Evolutionary conservation across 2,797 vertebrate species (phyloP), one percentile per base, ranked within the genome.

Genomic region (Enteromius viviparus): DNA sequence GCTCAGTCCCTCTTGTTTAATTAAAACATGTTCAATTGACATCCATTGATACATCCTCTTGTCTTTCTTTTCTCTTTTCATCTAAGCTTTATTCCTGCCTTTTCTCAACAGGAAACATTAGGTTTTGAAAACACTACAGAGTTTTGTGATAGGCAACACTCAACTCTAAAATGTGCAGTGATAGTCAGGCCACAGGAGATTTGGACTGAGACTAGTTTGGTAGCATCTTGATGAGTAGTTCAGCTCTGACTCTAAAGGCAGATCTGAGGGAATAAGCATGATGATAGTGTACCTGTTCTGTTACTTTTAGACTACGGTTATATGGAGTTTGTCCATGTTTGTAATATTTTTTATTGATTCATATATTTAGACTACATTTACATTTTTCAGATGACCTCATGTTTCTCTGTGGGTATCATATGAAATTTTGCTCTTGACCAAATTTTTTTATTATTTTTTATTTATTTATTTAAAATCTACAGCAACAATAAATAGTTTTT

Each of bases 161-260:
- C 68, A 81, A 34, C 68, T 72, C 11, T 81, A 64, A 74, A 64
- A 47, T 58, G 29, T 45, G 80, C 60, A 64, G 45, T 75, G 71
- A 76, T 82, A 82, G 71, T 76, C 80, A 10, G 11, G 49, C 60
- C 71, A 66, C 60, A 21, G 12, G 71, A 82, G 80, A 82, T 51
- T 42, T 37, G 47, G 23, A 53, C 70, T 40, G 62, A 82, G 60
- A 82, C 15, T 10, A 17, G 70, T 74, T 72, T 65, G 58, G 70
- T 58, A 66, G 60, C 32, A 75, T 29, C 80, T 53, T 65, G 70
- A 82, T 51, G 70, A 65, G 70, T 26, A 82, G 65, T 76, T 76
- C 45, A 55, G 45, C 47, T 82, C 32, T 53, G 58, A 82, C 58
- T 53, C 60, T 21, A 47, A 42, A 53, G n/a, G n/a, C 66, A 70